Conservation (phyloP, 2,113 vertebrate species). For the Bubo scandiacus region DNA sequence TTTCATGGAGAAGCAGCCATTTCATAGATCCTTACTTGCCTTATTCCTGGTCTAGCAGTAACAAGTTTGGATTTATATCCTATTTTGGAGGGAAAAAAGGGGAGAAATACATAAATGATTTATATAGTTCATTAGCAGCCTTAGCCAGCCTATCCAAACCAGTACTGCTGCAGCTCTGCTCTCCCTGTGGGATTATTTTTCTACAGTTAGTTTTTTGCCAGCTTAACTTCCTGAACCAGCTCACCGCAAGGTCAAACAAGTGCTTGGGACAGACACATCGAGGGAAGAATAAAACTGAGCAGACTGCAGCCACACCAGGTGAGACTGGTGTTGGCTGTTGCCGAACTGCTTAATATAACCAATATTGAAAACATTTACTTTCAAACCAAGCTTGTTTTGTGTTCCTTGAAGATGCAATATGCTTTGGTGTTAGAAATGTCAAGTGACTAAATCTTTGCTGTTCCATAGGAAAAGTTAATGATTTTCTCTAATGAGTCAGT, state of each 20-base stretch:
- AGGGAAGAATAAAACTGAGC: not conserved
- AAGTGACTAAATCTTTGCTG: conserved; percentile 60
- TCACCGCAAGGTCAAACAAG: not conserved
- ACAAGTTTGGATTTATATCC: not conserved
- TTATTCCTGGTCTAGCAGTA: not conserved
- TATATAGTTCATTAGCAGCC: not conserved
- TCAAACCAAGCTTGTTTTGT: conserved; percentile 6
- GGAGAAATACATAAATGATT: not conserved
- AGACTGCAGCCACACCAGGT: not conserved
- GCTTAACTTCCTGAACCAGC: conserved; percentile 2
- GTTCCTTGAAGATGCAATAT: conserved; percentile 21
- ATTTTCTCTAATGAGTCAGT: conserved; percentile 59
- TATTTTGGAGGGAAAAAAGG: not conserved
- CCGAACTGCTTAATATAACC: not conserved
- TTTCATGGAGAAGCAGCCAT: not conserved
- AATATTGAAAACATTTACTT: not conserved
- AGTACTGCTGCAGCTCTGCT: conserved; percentile 8
- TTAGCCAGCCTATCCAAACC: not conserved
- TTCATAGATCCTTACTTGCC: not conserved
- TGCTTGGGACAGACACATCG: not conserved
- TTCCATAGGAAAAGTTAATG: conserved; percentile 44
- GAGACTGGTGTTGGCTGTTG: not conserved
- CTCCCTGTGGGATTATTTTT: conserved; percentile 55
- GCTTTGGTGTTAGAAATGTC: conserved; percentile 54
- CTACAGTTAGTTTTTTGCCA: not conserved